Base-by-base conservation (phyloP, 2,113 vertebrate species). In the Rhineura floridana region DNA sequence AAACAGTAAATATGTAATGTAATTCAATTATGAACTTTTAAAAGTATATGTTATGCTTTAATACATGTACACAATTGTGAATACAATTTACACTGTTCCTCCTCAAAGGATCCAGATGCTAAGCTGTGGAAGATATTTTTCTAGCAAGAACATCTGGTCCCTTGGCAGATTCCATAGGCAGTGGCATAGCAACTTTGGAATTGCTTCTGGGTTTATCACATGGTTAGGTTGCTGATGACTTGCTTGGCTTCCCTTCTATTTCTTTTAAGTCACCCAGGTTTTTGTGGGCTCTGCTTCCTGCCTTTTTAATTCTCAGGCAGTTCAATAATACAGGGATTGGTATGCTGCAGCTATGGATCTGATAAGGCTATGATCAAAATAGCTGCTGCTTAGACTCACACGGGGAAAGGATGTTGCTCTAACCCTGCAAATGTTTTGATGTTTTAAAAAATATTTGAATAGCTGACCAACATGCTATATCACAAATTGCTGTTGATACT, bases 141-240 rank as follows among this genome's bases (percentile, higher is more conserved):
- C 90, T 96, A 96, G 93, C 91, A 92, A 90, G 36, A 95, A 94
- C 95, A 96, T 96, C 96, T 96, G 95, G 91, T 91, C 96, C 90
- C 90, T 95, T 96, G 95, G 96, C 96, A 96, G 88, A 70, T 65
- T 90, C 90, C 42, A 44, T 84, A 86, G 88, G 90, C 93, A 13
- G 33, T 89, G 93, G 91, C 91, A 84, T 70, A 62, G 79, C 91
- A 95, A 91, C 83, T 90, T 92, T 94, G 0, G 0, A 91, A 55
- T 44, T 94, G 95, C 93, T 94, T 82, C 92, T 89, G 91, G 96
- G 87, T 90, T 93, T 92, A 91, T 92, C 93, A 92, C 91, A 93
- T 93, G 90, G 81, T 91, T 93, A 75, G 65, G 81, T 88, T 93
- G 87, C 92, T 95, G 90, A 90, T 92, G 92, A 93, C 91, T 94